phyloP scores from a whole-genome alignment of 2,113 vertebrate species.

The Sylvicapra grimmia region DNA sequence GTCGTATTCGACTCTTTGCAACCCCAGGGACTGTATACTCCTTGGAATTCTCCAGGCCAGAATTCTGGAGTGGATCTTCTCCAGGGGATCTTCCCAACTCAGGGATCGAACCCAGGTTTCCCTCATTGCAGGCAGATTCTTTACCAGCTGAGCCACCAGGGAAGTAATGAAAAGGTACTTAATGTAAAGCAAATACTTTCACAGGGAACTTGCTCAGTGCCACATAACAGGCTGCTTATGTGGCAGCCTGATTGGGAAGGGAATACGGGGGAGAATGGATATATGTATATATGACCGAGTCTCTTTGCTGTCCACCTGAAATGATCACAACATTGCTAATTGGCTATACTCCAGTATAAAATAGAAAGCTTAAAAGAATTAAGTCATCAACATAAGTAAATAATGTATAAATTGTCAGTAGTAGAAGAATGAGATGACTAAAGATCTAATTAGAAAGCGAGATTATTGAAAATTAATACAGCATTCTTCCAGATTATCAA shows the following conservation, averaged over 20 bases:
- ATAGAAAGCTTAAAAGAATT: not conserved
- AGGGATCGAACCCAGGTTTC: not conserved
- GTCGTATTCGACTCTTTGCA: rapidly evolving
- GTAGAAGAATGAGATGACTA: not conserved
- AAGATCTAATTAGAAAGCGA: not conserved
- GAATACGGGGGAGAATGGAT: not conserved
- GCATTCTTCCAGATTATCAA: not conserved
- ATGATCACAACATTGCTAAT: not conserved
- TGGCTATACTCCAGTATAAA: not conserved
- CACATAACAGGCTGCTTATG: too few relatives aligned
- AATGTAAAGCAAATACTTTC: not conserved
- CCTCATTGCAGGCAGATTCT: not conserved
- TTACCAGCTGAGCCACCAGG: not conserved
- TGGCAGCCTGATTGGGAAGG: not conserved
- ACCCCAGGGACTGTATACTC: not conserved
- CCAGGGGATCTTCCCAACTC: not conserved
- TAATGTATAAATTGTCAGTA: not conserved
- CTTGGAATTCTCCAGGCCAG: not conserved
- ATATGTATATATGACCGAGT: not conserved
- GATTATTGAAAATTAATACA: not conserved
- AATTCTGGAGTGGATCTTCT: not conserved
- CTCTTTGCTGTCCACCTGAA: not conserved
- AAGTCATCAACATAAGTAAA: not conserved
- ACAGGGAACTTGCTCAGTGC: not conserved
- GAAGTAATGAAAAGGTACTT: not conserved